Percentiles rank a stretch among this genome's conserved stretches.
These are phyloP conservation scores for Malacosoma neustria DNA, from an alignment of 2,888 invertebrate species.

Conservation along the genomic window DNA sequence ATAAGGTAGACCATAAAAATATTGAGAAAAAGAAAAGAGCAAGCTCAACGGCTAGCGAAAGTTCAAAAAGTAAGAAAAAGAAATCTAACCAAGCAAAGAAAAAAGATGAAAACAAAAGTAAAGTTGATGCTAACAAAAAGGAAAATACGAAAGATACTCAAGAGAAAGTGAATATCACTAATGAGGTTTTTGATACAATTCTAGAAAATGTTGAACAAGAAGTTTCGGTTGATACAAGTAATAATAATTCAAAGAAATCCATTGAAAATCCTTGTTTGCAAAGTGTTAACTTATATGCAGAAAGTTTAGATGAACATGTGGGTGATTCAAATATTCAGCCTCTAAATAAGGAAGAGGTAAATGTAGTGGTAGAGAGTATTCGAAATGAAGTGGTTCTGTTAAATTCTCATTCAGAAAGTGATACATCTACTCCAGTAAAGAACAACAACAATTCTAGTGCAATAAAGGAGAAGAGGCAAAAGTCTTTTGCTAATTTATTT, in stretches of 20 bases:
- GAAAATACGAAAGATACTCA: neutral
- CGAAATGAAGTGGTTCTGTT: constrained; percentile 25
- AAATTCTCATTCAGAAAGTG: constrained; percentile 32
- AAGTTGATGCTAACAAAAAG: no score
- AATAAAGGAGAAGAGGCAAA: constrained; percentile 27
- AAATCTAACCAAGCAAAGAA: neutral
- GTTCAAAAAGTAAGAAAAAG: neutral
- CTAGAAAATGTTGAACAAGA: neutral
- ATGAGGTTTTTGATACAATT: neutral
- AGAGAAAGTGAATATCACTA: neutral
- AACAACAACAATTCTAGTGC: constrained; percentile 8
- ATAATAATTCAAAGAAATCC: constrained; percentile 1
- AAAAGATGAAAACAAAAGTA: neutral
- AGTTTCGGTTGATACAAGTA: neutral
- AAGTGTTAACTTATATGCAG: constrained; percentile 47
- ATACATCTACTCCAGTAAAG: constrained; percentile 9
- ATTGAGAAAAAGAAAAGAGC: constrained; percentile 1
- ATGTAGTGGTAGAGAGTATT: constrained; percentile 5
- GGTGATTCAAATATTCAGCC: constrained; percentile 25
- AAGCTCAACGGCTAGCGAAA: neutral
- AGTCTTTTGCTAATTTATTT: constrained; percentile 44
- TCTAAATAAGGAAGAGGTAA: constrained; percentile 4
- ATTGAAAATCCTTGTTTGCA: constrained; percentile 41
- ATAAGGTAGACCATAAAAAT: constrained; percentile 1
- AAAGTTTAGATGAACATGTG: constrained; percentile 35